Percentiles rank a stretch among this genome's conserved stretches.
Conservation (phyloP, 1,140 invertebrate species). For the Sycophila sp. region DNA sequence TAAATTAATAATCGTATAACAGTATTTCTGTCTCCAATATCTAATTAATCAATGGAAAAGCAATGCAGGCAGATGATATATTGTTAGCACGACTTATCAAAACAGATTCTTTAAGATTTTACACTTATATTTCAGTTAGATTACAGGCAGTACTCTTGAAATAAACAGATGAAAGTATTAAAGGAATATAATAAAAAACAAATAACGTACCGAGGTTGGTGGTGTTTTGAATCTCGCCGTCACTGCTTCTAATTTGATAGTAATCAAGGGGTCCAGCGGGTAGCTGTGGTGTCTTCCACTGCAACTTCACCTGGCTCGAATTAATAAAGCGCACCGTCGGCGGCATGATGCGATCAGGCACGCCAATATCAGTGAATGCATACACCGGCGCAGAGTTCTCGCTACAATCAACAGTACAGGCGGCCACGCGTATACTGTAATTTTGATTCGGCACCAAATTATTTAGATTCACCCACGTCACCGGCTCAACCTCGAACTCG, state of each 20-base stretch:
- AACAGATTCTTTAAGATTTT: too few species aligned
- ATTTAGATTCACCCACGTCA: constrained; percentile 38
- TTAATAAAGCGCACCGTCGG: constrained; percentile 66
- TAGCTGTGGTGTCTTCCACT: constrained; percentile 70
- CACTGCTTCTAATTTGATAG: constrained; percentile 65
- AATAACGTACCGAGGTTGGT: constrained; percentile 51
- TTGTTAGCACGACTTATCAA: too few species aligned
- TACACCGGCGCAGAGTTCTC: constrained; percentile 58
- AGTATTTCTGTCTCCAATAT: too few species aligned
- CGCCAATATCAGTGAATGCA: constrained; percentile 71
- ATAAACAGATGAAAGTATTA: too few species aligned
- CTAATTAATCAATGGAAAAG: too few species aligned
- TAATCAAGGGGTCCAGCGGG: constrained; percentile 72
- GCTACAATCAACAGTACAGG: constrained; percentile 79
- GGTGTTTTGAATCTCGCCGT: constrained; percentile 54
- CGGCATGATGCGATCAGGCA: constrained; percentile 66
- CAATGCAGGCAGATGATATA: too few species aligned
- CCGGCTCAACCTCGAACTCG: constrained; percentile 52
- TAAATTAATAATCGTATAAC: too few species aligned
- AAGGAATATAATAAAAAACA: constrained; percentile 11
- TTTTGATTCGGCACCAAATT: constrained; percentile 62
- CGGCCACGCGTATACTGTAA: constrained; percentile 74
- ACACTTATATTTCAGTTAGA: too few species aligned
- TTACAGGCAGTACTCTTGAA: too few species aligned
- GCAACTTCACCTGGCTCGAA: constrained; percentile 64